Percentiles rank a stretch among this genome's conserved stretches.
phyloP scores from a whole-genome alignment of 92 coral and sea anemone species.

The Micromussa lordhowensis region DNA sequence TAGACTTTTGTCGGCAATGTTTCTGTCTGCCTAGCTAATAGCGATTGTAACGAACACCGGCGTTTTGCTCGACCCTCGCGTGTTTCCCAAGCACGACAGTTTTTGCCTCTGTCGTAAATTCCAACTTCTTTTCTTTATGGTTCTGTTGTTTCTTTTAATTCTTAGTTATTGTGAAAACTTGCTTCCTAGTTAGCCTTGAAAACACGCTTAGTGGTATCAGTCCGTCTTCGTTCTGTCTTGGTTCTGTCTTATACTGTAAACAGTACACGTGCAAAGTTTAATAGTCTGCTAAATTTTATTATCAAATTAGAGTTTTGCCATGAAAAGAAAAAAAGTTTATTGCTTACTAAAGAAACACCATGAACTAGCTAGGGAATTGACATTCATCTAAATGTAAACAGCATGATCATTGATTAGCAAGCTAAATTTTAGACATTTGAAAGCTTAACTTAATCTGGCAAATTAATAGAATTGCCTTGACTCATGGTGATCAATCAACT shows the following conservation, averaged over 20 bases:
- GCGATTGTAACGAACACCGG: constrained; percentile 4
- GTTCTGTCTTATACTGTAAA: not conserved
- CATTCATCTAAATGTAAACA: not conserved
- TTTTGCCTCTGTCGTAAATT: not conserved
- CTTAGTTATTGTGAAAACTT: not conserved
- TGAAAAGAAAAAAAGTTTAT: not conserved
- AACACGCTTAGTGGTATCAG: not conserved
- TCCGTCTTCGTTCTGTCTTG: not conserved
- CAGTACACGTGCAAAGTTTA: not conserved
- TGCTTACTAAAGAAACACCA: not conserved
- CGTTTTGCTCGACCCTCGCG: not conserved
- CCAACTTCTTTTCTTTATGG: not conserved
- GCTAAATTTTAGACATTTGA: not conserved
- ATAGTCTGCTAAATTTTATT: not conserved
- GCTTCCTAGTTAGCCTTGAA: not conserved
- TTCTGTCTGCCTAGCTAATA: not conserved
- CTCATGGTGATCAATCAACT: not conserved
- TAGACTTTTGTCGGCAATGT: constrained; percentile 4
- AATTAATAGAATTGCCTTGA: not conserved
- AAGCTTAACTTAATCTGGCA: not conserved
- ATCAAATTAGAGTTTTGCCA: not conserved
- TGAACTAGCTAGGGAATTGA: not conserved
- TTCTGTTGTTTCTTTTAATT: not conserved
- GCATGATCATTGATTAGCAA: not conserved
- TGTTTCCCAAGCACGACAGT: not conserved